Evolutionary conservation across 1,140 invertebrate species (phyloP), one percentile per base, ranked within the genome.

Genomic region (Meloidogyne chitwoodi): DNA sequence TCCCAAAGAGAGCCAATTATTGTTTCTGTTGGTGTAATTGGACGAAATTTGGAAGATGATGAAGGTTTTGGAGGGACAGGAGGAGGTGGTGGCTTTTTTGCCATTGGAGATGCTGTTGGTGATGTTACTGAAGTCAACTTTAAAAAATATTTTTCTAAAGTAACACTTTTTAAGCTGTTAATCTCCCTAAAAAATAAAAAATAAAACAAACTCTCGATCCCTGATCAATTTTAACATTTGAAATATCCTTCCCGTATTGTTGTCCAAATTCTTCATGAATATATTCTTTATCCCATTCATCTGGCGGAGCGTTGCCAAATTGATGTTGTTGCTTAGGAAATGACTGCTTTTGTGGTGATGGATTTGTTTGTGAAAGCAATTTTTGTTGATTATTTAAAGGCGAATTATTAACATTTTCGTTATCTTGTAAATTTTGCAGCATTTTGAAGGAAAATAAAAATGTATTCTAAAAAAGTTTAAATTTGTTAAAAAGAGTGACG

Each of bases 251-350:
- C 2, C 76, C 81, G 29, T 82, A 74, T 34, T 80, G 64, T 14
- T 80, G 64, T 14, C 61, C 75, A 77, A 84, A 86, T 19, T 76
- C 75, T 67, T 78, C 65, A 34, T n/a, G 74, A 24, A 85, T 75
- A 41, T 82, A 85, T 31, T 85, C 80, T 16, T 72, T 71, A 24
- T 78, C 74, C 84, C 84, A 86, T 34, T 70, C 66, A 26, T 81
- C 80, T 6, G 69, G 81, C 24, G 26, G 71, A 29, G 29, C 24
- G 63, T 63, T 48, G 29, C 27, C 19, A 22, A 19, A 22, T 3
- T 73, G 56, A 24, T 63, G 70, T 16, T 63, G 71, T n/a, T 73
- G 71, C n/a, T n/a, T n/a, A 41, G 56, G 11, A 56, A 56, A 56
- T 56, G 48, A 19, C 6, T 56, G 48, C 6, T 56, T 19, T n/a